Evolutionary conservation across 2,888 invertebrate genomes (phyloP).

Genomic region (Caenorhabditis sp.): DNA sequence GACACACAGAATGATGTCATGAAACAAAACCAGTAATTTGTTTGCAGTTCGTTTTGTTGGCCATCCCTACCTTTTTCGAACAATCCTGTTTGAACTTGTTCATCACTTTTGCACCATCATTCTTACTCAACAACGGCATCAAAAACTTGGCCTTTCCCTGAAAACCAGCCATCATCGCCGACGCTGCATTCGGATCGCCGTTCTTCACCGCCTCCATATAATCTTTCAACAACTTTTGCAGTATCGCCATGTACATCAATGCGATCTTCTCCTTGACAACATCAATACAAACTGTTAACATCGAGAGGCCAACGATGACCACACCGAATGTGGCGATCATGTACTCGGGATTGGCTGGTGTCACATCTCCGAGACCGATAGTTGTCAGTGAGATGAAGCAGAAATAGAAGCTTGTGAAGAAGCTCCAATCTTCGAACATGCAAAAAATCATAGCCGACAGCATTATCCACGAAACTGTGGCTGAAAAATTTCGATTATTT

Average conservation of each 20-base stretch:
- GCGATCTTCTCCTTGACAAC: conserved; percentile 67
- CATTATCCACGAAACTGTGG: conserved; percentile 80
- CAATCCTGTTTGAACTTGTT: conserved; percentile 64
- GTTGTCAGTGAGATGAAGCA: conserved; percentile 69
- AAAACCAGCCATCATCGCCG: conserved; percentile 65
- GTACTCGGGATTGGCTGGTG: conserved; percentile 73
- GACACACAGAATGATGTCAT: no score
- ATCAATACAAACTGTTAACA: conserved; percentile 69
- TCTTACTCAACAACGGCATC: conserved; percentile 65
- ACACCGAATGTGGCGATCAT: conserved; percentile 72
- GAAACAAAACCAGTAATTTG: no score
- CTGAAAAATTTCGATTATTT: conserved; percentile 78
- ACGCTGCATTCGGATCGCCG: conserved; percentile 64
- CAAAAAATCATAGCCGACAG: conserved; percentile 87
- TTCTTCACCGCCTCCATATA: conserved; percentile 61
- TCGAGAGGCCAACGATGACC: conserved; percentile 63
- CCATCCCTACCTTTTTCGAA: conserved; percentile 27
- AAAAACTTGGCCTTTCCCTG: conserved; percentile 65
- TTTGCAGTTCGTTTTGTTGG: no score
- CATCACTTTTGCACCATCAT: conserved; percentile 65
- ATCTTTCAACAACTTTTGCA: conserved; percentile 61
- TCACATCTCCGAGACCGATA: conserved; percentile 73
- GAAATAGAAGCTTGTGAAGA: conserved; percentile 69
- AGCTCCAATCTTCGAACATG: conserved; percentile 68
- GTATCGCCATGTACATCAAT: conserved; percentile 60